Conservation (phyloP, 2,113 vertebrate species). For the Cavia aperea region DNA sequence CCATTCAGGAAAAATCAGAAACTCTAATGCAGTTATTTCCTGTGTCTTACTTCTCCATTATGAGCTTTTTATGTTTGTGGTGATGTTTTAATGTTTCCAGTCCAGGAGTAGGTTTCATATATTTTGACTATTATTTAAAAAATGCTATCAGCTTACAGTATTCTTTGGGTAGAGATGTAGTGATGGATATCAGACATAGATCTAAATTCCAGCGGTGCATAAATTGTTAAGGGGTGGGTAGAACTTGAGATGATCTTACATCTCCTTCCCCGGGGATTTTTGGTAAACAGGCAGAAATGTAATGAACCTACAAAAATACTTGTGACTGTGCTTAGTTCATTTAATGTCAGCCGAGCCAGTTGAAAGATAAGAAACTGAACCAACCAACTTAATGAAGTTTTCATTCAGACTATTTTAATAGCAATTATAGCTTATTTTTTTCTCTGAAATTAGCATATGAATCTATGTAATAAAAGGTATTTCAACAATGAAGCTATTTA, state of each 20-base stretch:
- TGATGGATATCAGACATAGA: not conserved
- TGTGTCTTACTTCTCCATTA: not conserved
- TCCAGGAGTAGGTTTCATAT: not conserved
- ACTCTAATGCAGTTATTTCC: not conserved
- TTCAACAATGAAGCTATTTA: not conserved
- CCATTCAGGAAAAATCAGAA: not conserved
- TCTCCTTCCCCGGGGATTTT: not conserved
- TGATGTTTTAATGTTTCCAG: not conserved
- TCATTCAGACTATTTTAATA: not conserved
- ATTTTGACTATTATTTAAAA: slow-evolving; percentile 4
- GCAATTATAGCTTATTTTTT: not conserved
- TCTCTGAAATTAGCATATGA: not conserved
- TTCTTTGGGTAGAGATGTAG: not conserved
- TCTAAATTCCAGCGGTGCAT: not conserved
- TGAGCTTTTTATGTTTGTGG: not conserved
- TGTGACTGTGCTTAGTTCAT: not conserved
- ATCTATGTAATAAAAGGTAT: slow-evolving; percentile 29
- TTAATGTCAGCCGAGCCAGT: not conserved
- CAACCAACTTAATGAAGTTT: not conserved
- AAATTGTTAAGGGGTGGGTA: not conserved
- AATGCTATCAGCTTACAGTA: not conserved
- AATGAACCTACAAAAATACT: not conserved
- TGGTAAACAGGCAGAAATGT: not conserved
- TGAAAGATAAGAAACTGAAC: slow-evolving; percentile 13
- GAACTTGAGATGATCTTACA: not conserved